A percentile compares a stretch with the other conserved stretches of the same genome.
Conservation (phyloP, 2,888 invertebrate genomes). For the Melanchra persicariae region DNA sequence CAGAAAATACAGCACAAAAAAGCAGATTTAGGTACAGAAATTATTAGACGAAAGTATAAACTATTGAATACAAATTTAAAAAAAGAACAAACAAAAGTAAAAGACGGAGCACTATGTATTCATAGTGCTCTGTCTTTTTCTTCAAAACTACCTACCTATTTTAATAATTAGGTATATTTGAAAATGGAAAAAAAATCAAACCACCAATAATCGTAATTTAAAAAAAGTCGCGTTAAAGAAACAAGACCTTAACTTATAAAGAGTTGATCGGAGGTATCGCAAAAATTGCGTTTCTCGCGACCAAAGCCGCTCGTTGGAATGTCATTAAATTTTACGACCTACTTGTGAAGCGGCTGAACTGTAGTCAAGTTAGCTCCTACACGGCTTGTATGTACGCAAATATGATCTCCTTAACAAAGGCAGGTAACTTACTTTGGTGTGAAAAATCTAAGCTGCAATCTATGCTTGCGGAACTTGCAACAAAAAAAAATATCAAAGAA, state of each 20-base stretch:
- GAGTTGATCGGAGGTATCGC: slow-evolving; percentile 79
- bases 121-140: too few species aligned
- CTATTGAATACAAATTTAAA: too few species aligned
- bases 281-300: slow-evolving; percentile 83
- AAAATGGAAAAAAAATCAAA: slow-evolving; percentile 5
- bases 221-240: slow-evolving; percentile 32
- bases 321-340: slow-evolving; percentile 87
- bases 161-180: too few species aligned
- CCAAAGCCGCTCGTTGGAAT: slow-evolving; percentile 74
- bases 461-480: too few species aligned
- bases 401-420: slow-evolving; percentile 59
- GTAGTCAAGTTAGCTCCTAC: slow-evolving; percentile 64
- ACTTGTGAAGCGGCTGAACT: slow-evolving; percentile 76
- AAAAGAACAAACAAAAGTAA: too few species aligned
- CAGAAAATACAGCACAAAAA: too few species aligned
- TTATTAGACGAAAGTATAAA: too few species aligned
- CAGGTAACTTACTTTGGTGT: not conserved
- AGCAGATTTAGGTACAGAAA: too few species aligned
- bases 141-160: too few species aligned
- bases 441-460: slow-evolving; percentile 18
- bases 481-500: too few species aligned
- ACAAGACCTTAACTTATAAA: slow-evolving; percentile 75
- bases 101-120: too few species aligned
- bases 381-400: slow-evolving; percentile 49
- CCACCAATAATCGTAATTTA: not conserved